Evolutionary conservation across 1,140 invertebrate species (phyloP).

Genomic region (Hycleus cichorii): DNA sequence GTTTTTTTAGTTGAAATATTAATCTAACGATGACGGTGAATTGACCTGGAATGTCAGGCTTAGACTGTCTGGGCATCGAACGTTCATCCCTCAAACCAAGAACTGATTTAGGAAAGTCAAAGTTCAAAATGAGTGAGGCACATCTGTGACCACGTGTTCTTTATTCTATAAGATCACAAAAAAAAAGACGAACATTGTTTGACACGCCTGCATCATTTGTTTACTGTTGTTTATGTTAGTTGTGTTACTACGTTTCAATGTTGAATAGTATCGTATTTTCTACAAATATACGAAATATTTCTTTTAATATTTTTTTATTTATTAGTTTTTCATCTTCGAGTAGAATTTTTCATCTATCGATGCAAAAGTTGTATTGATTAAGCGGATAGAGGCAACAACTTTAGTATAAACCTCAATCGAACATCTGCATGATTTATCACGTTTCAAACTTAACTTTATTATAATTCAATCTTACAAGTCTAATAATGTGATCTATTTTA

Average conservation of each 20-base stretch:
- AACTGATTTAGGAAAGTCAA: slow-evolving; percentile 29
- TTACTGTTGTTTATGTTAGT: slow-evolving; percentile 16
- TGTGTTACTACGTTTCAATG: slow-evolving; percentile 9
- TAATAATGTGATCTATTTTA: too few species aligned
- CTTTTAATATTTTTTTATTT: too few species aligned
- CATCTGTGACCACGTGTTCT: slow-evolving; percentile 23
- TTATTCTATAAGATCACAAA: slow-evolving; percentile 9
- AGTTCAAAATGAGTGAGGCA: slow-evolving; percentile 24
- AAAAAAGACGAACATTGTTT: slow-evolving; percentile 14
- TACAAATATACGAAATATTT: too few species aligned
- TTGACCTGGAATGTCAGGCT: slow-evolving; percentile 5
- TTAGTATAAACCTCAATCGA: too few species aligned
- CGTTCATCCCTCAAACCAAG: slow-evolving; percentile 4
- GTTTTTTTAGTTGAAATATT: neutral
- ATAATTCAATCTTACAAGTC: too few species aligned
- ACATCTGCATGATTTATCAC: too few species aligned
- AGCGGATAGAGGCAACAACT: too few species aligned
- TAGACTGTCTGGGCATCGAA: slow-evolving; percentile 6
- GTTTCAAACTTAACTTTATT: too few species aligned
- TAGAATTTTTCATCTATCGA: too few species aligned
- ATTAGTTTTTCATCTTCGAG: too few species aligned
- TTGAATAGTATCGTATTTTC: slow-evolving; percentile 9
- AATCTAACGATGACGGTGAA: neutral
- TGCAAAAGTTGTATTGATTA: too few species aligned
- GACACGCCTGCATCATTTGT: slow-evolving; percentile 21